Evolutionary conservation across 2,797 vertebrate species (phyloP).

Genomic region (Hypotaenidia okinawae): DNA sequence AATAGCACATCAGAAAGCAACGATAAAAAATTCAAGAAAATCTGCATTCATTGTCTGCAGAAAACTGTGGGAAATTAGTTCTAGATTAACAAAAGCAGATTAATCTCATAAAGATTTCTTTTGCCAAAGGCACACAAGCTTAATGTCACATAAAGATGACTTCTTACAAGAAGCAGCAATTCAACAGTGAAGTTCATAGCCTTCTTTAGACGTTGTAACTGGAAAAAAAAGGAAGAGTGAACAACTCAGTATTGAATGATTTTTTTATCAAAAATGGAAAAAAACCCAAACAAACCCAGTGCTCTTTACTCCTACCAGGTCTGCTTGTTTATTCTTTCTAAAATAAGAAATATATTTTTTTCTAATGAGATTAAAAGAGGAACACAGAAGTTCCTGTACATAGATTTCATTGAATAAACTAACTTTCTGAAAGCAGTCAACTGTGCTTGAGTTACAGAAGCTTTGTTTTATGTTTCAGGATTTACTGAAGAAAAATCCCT

Average conservation of each 20-base stretch:
- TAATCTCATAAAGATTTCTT: background rate
- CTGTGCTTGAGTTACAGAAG: background rate
- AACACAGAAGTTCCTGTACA: background rate
- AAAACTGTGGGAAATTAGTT: background rate
- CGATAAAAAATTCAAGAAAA: background rate
- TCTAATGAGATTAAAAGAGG: background rate
- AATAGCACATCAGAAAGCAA: background rate
- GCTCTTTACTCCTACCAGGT: background rate
- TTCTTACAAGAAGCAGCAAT: background rate
- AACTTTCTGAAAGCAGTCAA: background rate
- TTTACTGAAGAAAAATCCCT: background rate
- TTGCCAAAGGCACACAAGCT: background rate
- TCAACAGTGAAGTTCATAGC: background rate
- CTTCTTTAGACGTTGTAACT: background rate
- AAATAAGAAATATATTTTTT: background rate
- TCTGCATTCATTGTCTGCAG: background rate
- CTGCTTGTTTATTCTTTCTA: background rate
- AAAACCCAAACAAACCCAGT: too few relatives aligned
- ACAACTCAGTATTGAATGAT: background rate
- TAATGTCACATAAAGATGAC: background rate
- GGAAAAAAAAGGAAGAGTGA: background rate
- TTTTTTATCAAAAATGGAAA: background rate
- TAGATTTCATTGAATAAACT: background rate
- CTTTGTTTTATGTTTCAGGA: background rate
- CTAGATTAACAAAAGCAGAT: background rate